These are phyloP conservation scores for Anastrepha ludens DNA, from an alignment of 1,140 invertebrate genomes.

Conservation along the genomic window DNA sequence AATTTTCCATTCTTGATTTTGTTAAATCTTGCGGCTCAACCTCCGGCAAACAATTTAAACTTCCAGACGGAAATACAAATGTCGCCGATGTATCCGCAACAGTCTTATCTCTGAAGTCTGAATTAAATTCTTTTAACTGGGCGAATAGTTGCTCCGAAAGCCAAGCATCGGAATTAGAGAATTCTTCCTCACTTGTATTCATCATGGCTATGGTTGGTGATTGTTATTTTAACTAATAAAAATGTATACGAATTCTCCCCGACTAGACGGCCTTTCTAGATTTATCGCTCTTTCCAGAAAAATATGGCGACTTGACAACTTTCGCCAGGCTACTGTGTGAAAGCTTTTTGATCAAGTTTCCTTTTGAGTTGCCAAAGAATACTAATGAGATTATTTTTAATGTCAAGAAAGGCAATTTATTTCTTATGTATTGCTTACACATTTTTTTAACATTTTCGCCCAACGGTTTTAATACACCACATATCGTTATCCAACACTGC, in stretches of 20 bases:
- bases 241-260: neutral
- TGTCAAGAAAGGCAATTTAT: neutral
- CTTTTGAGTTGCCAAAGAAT: neutral
- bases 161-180: slow-evolving; percentile 55
- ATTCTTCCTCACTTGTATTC: slow-evolving; percentile 54
- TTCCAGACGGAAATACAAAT: slow-evolving; percentile 9
- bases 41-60: slow-evolving; percentile 31
- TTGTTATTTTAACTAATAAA: neutral
- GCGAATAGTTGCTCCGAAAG: slow-evolving; percentile 57
- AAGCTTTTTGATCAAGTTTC: neutral
- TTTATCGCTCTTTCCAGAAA: slow-evolving; percentile 5
- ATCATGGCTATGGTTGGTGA: neutral
- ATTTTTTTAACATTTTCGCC: too few relatives aligned
- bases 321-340: slow-evolving; percentile 13
- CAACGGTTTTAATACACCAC: too few relatives aligned
- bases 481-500: too few relatives aligned
- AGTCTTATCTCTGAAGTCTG: slow-evolving; percentile 54
- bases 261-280: neutral
- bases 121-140: slow-evolving; percentile 58
- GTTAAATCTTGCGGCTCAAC: slow-evolving; percentile 43
- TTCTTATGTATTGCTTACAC: too few relatives aligned
- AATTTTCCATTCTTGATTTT: slow-evolving; percentile 27
- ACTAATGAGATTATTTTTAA: neutral
- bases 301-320: slow-evolving; percentile 53
- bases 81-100: neutral